These are phyloP conservation scores for Atherinosoma microstoma DNA, from an alignment of 2,797 vertebrate genomes.

Conservation along the genomic window DNA sequence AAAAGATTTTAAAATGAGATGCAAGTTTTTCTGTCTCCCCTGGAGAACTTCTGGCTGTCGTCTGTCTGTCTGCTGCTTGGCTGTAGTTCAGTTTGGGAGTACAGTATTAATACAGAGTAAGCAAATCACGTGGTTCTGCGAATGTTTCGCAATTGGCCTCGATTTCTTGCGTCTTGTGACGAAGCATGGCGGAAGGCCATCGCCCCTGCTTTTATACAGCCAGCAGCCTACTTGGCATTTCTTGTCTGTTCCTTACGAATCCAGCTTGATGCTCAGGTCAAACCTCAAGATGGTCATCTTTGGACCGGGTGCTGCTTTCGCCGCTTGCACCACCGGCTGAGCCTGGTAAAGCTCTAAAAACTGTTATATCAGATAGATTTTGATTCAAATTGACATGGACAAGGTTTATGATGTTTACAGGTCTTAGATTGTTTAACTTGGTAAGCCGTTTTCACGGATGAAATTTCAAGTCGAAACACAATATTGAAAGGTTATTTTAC, in stretches of 20 bases:
- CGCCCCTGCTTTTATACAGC: conserved; percentile 82
- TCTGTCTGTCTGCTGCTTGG: conserved; percentile 68
- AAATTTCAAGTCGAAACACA: not conserved
- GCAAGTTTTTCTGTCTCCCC: conserved; percentile 58
- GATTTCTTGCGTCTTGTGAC: conserved; percentile 78
- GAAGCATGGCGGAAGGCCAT: conserved; percentile 70
- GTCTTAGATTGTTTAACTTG: conserved; percentile 5
- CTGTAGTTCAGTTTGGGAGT: conserved; percentile 73
- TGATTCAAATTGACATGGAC: not conserved
- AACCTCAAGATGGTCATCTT: conserved; percentile 76
- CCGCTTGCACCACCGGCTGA: conserved; percentile 79
- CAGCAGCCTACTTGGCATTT: conserved; percentile 59
- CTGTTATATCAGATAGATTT: conserved; percentile 23
- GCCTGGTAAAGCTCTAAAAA: conserved; percentile 76
- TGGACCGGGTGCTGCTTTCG: conserved; percentile 75
- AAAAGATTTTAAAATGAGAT: conserved; percentile 51
- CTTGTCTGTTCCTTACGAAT: conserved; percentile 66
- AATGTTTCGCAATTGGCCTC: conserved; percentile 83
- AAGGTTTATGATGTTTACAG: not conserved
- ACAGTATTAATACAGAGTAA: conserved; percentile 77
- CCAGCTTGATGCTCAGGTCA: conserved; percentile 72
- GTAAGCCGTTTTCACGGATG: not conserved
- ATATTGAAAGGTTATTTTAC: not conserved
- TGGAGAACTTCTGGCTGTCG: conserved; percentile 57
- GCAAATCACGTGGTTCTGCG: conserved; percentile 74